Percentiles rank a stretch among this genome's conserved stretches.
These are phyloP conservation scores for Nipponacmea schrenckii DNA, from an alignment of 2,888 invertebrate genomes.

Conservation along the genomic window DNA sequence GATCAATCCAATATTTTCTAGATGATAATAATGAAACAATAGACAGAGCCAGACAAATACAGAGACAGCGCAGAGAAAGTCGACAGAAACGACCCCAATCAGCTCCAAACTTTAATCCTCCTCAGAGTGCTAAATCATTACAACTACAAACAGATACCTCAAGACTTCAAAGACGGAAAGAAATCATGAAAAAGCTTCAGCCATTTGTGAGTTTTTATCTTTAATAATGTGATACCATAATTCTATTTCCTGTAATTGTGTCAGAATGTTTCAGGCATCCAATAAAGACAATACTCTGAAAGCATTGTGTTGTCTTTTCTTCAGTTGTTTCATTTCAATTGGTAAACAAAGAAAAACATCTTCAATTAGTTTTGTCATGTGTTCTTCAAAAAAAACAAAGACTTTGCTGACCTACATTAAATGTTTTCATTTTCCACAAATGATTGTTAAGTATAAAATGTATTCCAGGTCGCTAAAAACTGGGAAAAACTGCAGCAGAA, in stretches of 20 bases:
- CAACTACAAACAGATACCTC: slow-evolving; percentile 27
- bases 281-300: too few relatives aligned
- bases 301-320: too few relatives aligned
- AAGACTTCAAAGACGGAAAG: slow-evolving; percentile 27
- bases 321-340: too few relatives aligned
- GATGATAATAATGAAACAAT: slow-evolving; percentile 41
- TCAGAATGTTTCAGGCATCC: too few relatives aligned
- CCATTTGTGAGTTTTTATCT: not conserved
- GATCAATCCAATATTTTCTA: slow-evolving; percentile 12
- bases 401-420: too few relatives aligned
- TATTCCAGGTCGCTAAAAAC: slow-evolving; percentile 43
- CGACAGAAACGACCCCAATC: slow-evolving; percentile 12
- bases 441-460: not conserved
- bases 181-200: not conserved
- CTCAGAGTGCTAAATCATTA: not conserved
- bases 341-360: too few relatives aligned
- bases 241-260: not conserved
- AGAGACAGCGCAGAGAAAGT: slow-evolving; percentile 36
- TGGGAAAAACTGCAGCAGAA: slow-evolving; percentile 50
- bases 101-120: not conserved
- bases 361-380: too few relatives aligned
- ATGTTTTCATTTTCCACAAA: too few relatives aligned
- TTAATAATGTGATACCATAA: not conserved
- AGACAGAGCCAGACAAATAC: slow-evolving; percentile 42
- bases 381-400: too few relatives aligned